phyloP scores from a whole-genome alignment of 2,888 invertebrate species.

The Luperina nickerlii region DNA sequence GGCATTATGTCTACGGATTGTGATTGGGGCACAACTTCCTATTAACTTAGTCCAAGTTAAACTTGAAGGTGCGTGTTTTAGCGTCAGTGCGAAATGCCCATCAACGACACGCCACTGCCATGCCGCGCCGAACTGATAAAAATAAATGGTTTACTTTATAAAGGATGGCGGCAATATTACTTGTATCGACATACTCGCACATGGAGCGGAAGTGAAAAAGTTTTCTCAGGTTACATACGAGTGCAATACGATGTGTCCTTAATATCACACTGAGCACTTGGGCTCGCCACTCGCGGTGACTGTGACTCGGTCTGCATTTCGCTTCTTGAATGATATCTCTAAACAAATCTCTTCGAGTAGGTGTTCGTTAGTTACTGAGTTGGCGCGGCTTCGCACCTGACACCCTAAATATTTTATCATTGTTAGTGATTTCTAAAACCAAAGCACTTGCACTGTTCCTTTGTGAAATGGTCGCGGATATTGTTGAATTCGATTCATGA shows the following conservation, averaged over 20 bases:
- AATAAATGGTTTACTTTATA: not conserved
- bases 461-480: not conserved
- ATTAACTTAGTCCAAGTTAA: not conserved
- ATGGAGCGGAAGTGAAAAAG: not conserved
- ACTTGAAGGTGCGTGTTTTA: not conserved
- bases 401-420: constrained; percentile 15
- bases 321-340: constrained; percentile 28
- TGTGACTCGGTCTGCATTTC: constrained; percentile 12
- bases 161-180: not conserved
- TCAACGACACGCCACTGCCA: not conserved
- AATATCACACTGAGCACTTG: not conserved
- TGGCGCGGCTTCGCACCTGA: constrained; percentile 2
- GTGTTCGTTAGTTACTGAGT: constrained; percentile 22
- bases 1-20: not conserved
- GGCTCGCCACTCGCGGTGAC: not conserved
- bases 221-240: not conserved
- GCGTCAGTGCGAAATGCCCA: not conserved
- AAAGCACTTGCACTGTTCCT: not conserved
- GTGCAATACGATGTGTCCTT: not conserved
- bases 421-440: constrained; percentile 12
- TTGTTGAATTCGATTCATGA: constrained; percentile 15
- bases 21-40: not conserved
- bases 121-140: not conserved
- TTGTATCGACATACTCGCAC: not conserved
- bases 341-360: constrained; percentile 16